A percentile compares a stretch with the other conserved stretches of the same genome.
These are phyloP conservation scores for Glandiceps talaboti DNA, from an alignment of 53 echinoderm and acorn worm species.

Conservation along the genomic window DNA sequence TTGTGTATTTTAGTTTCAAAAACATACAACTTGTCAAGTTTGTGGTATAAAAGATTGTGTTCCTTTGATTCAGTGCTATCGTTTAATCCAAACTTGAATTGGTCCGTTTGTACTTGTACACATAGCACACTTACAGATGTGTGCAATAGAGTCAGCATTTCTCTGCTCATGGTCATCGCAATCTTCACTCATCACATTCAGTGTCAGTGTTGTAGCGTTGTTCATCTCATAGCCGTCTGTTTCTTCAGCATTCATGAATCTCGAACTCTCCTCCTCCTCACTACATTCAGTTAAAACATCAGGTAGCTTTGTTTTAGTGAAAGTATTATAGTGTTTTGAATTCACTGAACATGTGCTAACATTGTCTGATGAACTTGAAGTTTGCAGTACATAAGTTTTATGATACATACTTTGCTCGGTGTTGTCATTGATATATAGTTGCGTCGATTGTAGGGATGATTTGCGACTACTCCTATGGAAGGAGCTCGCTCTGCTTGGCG, in stretches of 20 bases:
- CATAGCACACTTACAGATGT: background rate
- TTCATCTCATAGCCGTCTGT: background rate
- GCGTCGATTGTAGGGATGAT: background rate
- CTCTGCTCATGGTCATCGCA: too few species aligned
- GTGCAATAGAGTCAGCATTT: too few species aligned
- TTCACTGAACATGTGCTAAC: background rate
- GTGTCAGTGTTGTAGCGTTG: too few species aligned
- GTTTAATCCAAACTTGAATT: background rate
- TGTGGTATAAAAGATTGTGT: too few species aligned
- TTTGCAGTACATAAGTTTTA: background rate
- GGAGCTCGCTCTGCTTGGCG: background rate
- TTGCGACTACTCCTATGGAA: background rate
- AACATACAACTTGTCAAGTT: too few species aligned
- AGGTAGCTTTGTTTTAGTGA: background rate
- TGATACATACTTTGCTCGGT: background rate
- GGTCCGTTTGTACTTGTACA: background rate
- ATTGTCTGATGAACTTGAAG: background rate
- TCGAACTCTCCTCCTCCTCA: background rate
- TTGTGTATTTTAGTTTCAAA: too few species aligned
- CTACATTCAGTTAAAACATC: background rate
- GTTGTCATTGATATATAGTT: background rate
- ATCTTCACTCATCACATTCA: too few species aligned
- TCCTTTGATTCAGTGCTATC: too few species aligned
- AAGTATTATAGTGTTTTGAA: background rate
- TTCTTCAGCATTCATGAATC: background rate